phyloP scores from a whole-genome alignment of 2,113 vertebrate genomes.

The Stigmatopora argus region DNA sequence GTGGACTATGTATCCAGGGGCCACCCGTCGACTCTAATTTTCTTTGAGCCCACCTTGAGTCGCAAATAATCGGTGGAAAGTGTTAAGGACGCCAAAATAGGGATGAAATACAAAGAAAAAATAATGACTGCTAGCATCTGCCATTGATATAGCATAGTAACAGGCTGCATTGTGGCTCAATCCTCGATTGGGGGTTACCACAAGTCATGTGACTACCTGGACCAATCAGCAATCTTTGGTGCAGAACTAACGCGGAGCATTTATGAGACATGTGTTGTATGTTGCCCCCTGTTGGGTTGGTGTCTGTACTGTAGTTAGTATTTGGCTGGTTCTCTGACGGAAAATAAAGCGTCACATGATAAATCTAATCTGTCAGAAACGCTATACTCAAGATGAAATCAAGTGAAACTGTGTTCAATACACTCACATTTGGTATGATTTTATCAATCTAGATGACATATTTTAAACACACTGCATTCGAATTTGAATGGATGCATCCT shows the following conservation, averaged over 20 bases:
- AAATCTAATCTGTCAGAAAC: neutral
- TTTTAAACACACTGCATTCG: neutral
- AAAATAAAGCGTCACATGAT: neutral
- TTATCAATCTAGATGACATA: neutral
- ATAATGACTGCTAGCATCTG: conserved; percentile 29
- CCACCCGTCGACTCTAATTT: conserved; percentile 25
- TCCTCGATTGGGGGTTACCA: conserved; percentile 59
- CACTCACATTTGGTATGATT: neutral
- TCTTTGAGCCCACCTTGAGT: conserved; percentile 23
- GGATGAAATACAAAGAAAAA: conserved; percentile 27
- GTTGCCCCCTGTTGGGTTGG: conserved; percentile 39
- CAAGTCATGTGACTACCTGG: conserved; percentile 50
- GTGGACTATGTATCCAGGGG: conserved; percentile 42
- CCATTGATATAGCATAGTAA: conserved; percentile 69
- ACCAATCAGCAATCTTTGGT: conserved; percentile 65
- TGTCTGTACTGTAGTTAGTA: neutral
- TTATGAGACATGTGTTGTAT: conserved; percentile 2
- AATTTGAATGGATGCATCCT: neutral
- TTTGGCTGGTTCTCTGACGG: neutral
- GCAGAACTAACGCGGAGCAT: conserved; percentile 43
- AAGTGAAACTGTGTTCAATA: neutral
- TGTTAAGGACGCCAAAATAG: conserved; percentile 7
- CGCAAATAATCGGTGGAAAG: conserved; percentile 16
- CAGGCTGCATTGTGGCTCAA: conserved; percentile 47
- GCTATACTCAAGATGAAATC: neutral